Conservation (phyloP, 1,140 invertebrate species). For the Grapholita molesta region DNA sequence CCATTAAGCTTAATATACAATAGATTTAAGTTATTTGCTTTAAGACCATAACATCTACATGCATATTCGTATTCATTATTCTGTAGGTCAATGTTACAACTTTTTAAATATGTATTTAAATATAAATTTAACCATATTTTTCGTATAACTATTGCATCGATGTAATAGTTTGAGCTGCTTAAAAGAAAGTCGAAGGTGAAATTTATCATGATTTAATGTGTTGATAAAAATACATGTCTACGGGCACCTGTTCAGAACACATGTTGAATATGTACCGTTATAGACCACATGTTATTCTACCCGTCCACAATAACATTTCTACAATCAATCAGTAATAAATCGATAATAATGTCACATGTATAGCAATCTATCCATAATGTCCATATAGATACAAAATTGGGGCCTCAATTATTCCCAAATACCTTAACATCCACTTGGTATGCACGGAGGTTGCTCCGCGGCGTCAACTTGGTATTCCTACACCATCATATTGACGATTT, state of each 20-base stretch:
- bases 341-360: too few species aligned
- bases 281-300: not conserved
- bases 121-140: not conserved
- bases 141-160: not conserved
- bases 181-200: not conserved
- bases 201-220: not conserved
- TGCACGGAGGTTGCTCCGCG: slow-evolving; percentile 40
- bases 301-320: too few species aligned
- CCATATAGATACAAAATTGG: too few species aligned
- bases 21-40: not conserved
- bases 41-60: not conserved
- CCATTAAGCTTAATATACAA: slow-evolving; percentile 1
- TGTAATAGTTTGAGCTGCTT: not conserved
- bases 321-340: too few species aligned
- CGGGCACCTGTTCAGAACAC: not conserved
- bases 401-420: slow-evolving; percentile 37
- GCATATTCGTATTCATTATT: not conserved
- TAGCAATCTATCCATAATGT: too few species aligned
- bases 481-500: slow-evolving; percentile 51
- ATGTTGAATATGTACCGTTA: not conserved
- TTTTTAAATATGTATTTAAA: not conserved
- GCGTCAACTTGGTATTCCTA: slow-evolving; percentile 55
- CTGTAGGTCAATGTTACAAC: not conserved
- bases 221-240: not conserved
- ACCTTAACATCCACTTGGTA: slow-evolving; percentile 40